Evolutionary conservation across 2,797 vertebrate genomes (phyloP).

Genomic region (Sebastes hubbsi): DNA sequence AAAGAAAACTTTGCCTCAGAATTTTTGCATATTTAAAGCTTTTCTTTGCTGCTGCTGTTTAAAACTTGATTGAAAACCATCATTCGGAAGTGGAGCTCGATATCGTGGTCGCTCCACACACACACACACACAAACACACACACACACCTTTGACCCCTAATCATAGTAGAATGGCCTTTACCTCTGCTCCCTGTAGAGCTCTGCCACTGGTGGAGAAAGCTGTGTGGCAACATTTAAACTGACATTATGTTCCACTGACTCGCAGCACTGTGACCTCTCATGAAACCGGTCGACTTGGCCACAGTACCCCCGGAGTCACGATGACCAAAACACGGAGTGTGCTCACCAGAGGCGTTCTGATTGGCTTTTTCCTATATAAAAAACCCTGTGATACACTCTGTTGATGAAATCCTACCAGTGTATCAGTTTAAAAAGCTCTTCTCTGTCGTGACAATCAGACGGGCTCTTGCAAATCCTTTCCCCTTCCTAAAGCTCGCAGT

Average conservation of each 20-base stretch:
- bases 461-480: conserved; percentile 19
- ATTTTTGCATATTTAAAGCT: conserved; percentile 76
- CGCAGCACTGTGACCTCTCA: conserved; percentile 80
- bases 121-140: background rate
- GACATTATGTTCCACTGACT: conserved; percentile 76
- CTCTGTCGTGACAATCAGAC: conserved; percentile 67
- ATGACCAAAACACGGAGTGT: conserved; percentile 55
- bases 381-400: conserved; percentile 33
- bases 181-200: conserved; percentile 73
- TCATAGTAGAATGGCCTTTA: conserved; percentile 78
- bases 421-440: conserved; percentile 35
- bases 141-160: conserved; percentile 71
- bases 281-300: conserved; percentile 74
- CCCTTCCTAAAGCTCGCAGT: background rate
- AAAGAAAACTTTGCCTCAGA: conserved; percentile 70
- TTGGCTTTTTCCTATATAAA: conserved; percentile 54
- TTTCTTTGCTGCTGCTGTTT: conserved; percentile 80
- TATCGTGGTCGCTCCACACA: conserved; percentile 58
- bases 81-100: conserved; percentile 60
- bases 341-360: conserved; percentile 44
- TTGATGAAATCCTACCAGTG: conserved; percentile 40
- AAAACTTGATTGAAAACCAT: conserved; percentile 76
- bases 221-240: conserved; percentile 74
- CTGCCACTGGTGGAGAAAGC: conserved; percentile 65
- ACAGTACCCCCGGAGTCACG: conserved; percentile 61